Evolutionary conservation across 2,797 vertebrate species (phyloP).

Genomic region (Acropternis orthonyx): DNA sequence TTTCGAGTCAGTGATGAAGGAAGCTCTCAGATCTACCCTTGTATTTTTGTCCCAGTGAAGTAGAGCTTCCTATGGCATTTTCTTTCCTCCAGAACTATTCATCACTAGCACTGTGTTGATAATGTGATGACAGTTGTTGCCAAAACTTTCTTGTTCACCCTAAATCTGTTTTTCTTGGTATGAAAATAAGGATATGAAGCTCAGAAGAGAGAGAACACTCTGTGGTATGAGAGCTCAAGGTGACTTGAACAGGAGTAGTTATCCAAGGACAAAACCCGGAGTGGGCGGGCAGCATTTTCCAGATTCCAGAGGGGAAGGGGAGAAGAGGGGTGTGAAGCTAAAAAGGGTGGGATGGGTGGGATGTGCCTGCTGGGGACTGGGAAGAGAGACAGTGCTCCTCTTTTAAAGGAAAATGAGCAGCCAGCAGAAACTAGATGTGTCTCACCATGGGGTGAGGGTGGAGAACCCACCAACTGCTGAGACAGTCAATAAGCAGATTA

Average conservation of each 20-base stretch:
- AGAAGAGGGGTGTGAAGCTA: slow-evolving; percentile 10
- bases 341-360: background rate
- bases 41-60: slow-evolving; percentile 34
- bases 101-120: slow-evolving; percentile 67
- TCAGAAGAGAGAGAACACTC: slow-evolving; percentile 25
- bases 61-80: slow-evolving; percentile 43
- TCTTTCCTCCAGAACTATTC: slow-evolving; percentile 47
- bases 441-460: slow-evolving; percentile 75
- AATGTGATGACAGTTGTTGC: slow-evolving; percentile 71
- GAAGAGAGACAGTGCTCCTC: slow-evolving; percentile 40
- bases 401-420: slow-evolving; percentile 77
- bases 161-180: slow-evolving; percentile 59
- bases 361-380: slow-evolving; percentile 51
- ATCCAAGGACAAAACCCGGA: slow-evolving; percentile 41
- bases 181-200: slow-evolving; percentile 34
- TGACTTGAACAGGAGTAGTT: slow-evolving; percentile 44
- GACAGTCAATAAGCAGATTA: slow-evolving; percentile 78
- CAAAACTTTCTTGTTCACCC: slow-evolving; percentile 70
- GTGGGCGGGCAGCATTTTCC: slow-evolving; percentile 61
- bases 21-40: background rate
- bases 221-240: slow-evolving; percentile 39
- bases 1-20: background rate
- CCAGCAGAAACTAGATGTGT: slow-evolving; percentile 72
- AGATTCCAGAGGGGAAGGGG: slow-evolving; percentile 67
- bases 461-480: slow-evolving; percentile 75